phyloP scores from a whole-genome alignment of 2,113 vertebrate species.

The Shinisaurus crocodilurus region DNA sequence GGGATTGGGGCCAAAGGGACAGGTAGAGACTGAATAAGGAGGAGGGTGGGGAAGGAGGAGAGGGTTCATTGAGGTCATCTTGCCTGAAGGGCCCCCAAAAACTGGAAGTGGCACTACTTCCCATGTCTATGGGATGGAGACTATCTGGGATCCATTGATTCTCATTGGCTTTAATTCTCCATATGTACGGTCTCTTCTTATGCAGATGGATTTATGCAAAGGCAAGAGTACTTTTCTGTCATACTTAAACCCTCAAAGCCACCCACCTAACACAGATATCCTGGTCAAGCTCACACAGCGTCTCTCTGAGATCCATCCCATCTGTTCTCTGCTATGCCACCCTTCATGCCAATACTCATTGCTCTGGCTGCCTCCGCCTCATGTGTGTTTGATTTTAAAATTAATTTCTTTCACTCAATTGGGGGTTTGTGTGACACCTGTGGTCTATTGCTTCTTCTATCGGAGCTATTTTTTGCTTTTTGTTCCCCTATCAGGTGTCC shows the following conservation, averaged over 20 bases:
- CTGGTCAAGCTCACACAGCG: not conserved
- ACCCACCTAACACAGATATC: too few species aligned
- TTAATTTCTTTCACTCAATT: too few species aligned
- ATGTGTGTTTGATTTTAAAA: not conserved
- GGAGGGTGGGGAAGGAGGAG: not conserved
- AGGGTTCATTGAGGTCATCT: too few species aligned
- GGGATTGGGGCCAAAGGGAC: too few species aligned
- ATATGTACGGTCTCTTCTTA: not conserved
- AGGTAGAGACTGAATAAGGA: too few species aligned
- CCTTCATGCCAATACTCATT: not conserved
- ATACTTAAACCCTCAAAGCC: not conserved
- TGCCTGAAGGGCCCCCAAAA: not conserved
- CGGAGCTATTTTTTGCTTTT: not conserved
- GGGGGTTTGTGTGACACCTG: too few species aligned
- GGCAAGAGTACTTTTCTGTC: not conserved
- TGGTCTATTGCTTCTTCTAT: too few species aligned
- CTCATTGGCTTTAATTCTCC: too few species aligned
- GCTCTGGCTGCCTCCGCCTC: not conserved
- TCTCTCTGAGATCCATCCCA: accelerated
- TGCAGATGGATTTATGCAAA: not conserved
- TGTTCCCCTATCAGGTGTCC: not conserved
- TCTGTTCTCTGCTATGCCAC: not conserved
- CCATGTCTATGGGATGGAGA: not conserved
- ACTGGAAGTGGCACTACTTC: not conserved
- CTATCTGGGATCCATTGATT: too few species aligned